phyloP scores from a whole-genome alignment of 2,888 invertebrate genomes.

The Petrolisthes manimaculis region DNA sequence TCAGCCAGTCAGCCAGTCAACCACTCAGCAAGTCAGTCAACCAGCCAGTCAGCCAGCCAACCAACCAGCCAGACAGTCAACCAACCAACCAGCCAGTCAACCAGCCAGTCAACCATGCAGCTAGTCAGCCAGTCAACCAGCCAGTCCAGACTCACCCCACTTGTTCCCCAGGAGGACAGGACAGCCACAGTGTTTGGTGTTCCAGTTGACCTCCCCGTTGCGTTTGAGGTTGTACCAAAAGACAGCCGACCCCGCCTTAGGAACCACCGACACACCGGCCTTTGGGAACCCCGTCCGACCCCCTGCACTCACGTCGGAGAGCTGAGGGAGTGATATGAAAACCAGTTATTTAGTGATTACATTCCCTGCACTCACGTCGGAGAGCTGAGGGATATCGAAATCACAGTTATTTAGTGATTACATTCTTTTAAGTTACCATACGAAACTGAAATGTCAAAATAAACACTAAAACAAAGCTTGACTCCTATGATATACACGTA shows the following conservation, averaged over 20 bases:
- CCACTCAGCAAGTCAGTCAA: no score
- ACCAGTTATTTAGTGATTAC: not conserved
- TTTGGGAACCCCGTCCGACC: slow-evolving; percentile 68
- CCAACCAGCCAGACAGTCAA: no score
- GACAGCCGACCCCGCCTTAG: slow-evolving; percentile 69
- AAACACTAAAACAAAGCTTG: no score
- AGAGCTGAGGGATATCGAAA: not conserved
- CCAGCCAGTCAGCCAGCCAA: no score
- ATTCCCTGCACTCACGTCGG: no score
- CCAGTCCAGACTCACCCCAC: slow-evolving; percentile 67
- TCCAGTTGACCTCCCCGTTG: slow-evolving; percentile 70
- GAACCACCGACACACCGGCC: slow-evolving; percentile 67
- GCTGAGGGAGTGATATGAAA: not conserved
- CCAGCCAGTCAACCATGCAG: no score
- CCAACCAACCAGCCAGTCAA: no score
- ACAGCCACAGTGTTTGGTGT: slow-evolving; percentile 72
- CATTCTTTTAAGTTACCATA: no score
- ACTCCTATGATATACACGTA: no score
- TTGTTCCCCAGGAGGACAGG: slow-evolving; percentile 71
- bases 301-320: slow-evolving; percentile 62
- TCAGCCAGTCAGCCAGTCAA: no score
- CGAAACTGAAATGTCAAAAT: no score
- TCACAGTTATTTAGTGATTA: not conserved
- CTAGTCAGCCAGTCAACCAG: no score
- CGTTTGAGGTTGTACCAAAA: slow-evolving; percentile 71